Percentiles rank a stretch among this genome's conserved stretches.
These are phyloP conservation scores for Leucania comma DNA, from an alignment of 2,888 invertebrate species.

Conservation along the genomic window DNA sequence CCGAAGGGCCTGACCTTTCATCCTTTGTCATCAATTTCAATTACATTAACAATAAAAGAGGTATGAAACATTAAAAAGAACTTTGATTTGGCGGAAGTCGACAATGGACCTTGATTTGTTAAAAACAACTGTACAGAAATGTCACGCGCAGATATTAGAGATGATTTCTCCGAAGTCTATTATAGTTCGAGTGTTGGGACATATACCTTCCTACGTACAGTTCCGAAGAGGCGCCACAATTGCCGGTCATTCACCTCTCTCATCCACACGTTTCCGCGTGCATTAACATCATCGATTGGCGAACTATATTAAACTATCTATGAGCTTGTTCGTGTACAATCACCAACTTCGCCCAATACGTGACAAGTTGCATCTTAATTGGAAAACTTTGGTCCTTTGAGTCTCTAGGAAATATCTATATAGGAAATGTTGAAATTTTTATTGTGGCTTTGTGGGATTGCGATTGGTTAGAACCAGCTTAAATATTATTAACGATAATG, in stretches of 20 bases:
- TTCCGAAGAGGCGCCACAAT: conserved; percentile 51
- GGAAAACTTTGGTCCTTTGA: conserved; percentile 45
- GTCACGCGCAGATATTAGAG: conserved; percentile 44
- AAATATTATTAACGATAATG: not conserved
- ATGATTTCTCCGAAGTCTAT: conserved; percentile 58
- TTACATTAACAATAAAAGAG: conserved; percentile 8
- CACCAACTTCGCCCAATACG: conserved; percentile 11
- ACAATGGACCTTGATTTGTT: conserved; percentile 9
- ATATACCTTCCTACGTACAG: conserved; percentile 49
- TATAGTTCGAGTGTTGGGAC: conserved; percentile 49
- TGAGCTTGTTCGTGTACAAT: conserved; percentile 13
- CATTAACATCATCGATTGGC: conserved; percentile 60
- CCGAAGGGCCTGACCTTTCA: conserved; percentile 13
- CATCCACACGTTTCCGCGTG: conserved; percentile 55
- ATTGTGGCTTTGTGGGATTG: conserved; percentile 26
- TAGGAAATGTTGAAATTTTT: conserved; percentile 31
- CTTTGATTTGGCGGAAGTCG: conserved; percentile 14
- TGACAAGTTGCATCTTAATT: conserved; percentile 37
- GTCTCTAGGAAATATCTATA: conserved; percentile 17
- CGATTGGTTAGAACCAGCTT: conserved; percentile 9
- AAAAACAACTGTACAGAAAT: conserved; percentile 21
- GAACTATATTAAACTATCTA: conserved; percentile 31
- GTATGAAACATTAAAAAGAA: conserved; percentile 6
- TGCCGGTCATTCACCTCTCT: conserved; percentile 55
- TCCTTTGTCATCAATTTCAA: conserved; percentile 21